phyloP scores from a whole-genome alignment of 2,113 vertebrate species.

The Ictalurus punctatus region DNA sequence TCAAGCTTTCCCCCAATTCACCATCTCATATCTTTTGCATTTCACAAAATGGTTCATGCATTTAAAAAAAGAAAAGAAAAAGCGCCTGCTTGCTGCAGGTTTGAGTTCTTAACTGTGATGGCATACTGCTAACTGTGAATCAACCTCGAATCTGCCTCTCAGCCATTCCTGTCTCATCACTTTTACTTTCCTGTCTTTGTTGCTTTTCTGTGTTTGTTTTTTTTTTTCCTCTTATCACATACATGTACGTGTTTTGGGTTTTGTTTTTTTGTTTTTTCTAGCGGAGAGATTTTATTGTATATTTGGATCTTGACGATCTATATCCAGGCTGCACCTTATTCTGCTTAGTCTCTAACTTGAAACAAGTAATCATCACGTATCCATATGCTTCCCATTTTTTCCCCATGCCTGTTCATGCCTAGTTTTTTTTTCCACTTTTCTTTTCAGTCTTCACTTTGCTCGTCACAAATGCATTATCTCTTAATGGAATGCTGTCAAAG shows the following conservation, averaged over 20 bases:
- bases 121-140: constrained; percentile 80
- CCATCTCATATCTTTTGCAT: constrained; percentile 55
- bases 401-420: constrained; percentile 32
- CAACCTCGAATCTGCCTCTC: constrained; percentile 73
- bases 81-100: constrained; percentile 73
- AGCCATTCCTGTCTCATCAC: constrained; percentile 41
- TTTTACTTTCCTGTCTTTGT: constrained; percentile 26
- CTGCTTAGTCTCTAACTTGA: constrained; percentile 40
- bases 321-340: constrained; percentile 60
- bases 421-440: constrained; percentile 21
- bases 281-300: constrained; percentile 48
- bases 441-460: constrained; percentile 45
- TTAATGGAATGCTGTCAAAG: constrained; percentile 46
- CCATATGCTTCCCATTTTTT: constrained; percentile 43
- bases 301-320: constrained; percentile 48
- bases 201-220: constrained; percentile 5
- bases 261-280: neutral
- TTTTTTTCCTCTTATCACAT: constrained; percentile 43
- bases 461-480: constrained; percentile 47
- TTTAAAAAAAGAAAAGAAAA: constrained; percentile 37
- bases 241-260: constrained; percentile 45
- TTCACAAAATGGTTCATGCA: constrained; percentile 65
- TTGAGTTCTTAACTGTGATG: constrained; percentile 78
- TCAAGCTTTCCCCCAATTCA: neutral
- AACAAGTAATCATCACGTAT: constrained; percentile 24